Base-by-base conservation (phyloP, 2,797 vertebrate genomes). In the Aldrovandia affinis region DNA sequence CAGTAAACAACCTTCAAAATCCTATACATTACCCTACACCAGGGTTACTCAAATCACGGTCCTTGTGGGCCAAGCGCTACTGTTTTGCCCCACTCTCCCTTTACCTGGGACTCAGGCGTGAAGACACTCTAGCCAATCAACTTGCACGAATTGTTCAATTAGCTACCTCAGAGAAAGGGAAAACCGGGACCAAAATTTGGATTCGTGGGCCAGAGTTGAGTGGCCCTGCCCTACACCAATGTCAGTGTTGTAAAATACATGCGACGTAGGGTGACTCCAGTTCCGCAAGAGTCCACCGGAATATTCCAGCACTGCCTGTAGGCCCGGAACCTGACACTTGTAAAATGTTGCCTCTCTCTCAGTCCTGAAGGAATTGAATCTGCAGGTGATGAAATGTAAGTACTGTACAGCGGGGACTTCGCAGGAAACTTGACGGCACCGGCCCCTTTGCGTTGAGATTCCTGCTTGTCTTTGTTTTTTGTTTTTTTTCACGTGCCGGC, bases 311-410 rank as follows among this genome's bases (percentile, higher is more conserved):
- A 20, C 30, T n/a, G 54, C 39, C 54, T 55, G 28, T 47, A 7
- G n/a, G 57, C 28, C 33, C 61, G 57, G 59, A 14, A 44, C 33
- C 57, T 81, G 42, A 79, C 75, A 50, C 89, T n/a, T 83, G 90
- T 91, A 87, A 68, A 88, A 88, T 89, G 92, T 85, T 90, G 90
- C 90, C 90, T 93, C 88, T 93, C 88, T 81, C 86, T 91, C 94
- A 96, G 95, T 95, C 96, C 91, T 96, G 94, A 95, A 94, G 95
- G 95, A 95, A 92, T 90, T 94, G 93, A 94, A 92, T 94, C 95
- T 94, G 95, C 95, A 95, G 93, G 93, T 96, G 93, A 92, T 96
- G 90, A 94, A 92, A 96, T 97, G 97, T 98, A 98, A 98, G 97
- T 98, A 93, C 89, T 89, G 83, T 82, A 96, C 91, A 86, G 94